Evolutionary conservation across 2,113 vertebrate species (phyloP), one percentile per base, ranked within the genome.

Genomic region (Hoplias malabaricus): DNA sequence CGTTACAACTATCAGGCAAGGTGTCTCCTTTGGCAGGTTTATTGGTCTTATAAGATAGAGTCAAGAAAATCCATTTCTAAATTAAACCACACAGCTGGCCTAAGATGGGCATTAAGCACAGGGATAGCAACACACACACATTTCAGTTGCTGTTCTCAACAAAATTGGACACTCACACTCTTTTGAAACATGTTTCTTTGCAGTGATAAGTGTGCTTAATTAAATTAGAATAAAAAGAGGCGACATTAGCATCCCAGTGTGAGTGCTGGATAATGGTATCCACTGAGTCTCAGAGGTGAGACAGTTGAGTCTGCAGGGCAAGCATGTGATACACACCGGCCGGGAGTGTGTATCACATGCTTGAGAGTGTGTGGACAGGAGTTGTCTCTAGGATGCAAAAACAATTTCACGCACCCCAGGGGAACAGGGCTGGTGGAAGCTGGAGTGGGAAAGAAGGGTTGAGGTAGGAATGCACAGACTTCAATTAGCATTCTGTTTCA

Each of bases 321-420:
- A 78, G 67, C 74, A 33, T 19, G 14, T 31, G 78, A 54, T 36
- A 69, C 53, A 4, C 25, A 2, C 14, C 48, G 70, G 36, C 63
- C 42, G 75, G 23, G 61, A 80, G 59, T 50, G 78, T 74, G 65
- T 48, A 76, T n/a, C n/a, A n/a, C 73, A 80, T 75, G 36, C n/a
- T n/a, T 66, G 40, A 38, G 33, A 68, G 69, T 71, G 73, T 80
- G 80, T 61, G 36, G 62, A 76, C 80, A 63, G 75, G 67, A 29
- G 54, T 34, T 27, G 42, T 63, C 61, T 74, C 61, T 25, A 68
- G 73, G 42, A 72, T 70, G 67, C 80, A 79, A 82, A 63, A 84
- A 86, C 85, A 83, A 84, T 84, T 86, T 86, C 82, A 83, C 67
- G 69, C 82, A 38, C 79, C 82, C 78, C 76, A 73, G 79, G 82